Evolutionary conservation across 1,140 invertebrate species (phyloP).

Genomic region (Drosophila ambigua): DNA sequence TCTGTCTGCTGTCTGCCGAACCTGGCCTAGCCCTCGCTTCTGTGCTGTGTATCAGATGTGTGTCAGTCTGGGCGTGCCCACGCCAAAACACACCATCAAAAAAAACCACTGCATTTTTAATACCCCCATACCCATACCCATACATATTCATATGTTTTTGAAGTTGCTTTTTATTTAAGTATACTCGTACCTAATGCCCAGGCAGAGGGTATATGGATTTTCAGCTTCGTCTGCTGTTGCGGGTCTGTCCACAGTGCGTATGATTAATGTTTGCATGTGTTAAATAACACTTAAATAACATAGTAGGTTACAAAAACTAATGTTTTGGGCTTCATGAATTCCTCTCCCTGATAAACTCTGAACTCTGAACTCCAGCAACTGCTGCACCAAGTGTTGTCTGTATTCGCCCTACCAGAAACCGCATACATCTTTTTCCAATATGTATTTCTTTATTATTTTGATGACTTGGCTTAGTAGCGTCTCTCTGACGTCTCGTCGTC

Average conservation of each 20-base stretch:
- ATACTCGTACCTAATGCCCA: conserved; percentile 1
- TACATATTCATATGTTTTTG: neutral
- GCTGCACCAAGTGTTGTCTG: neutral
- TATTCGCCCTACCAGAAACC: conserved; percentile 1
- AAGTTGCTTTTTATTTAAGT: conserved; percentile 12
- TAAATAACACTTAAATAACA: too few relatives aligned
- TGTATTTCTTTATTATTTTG: conserved; percentile 11
- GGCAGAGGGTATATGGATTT: neutral
- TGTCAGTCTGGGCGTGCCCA: conserved; percentile 48
- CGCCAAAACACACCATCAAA: conserved; percentile 7
- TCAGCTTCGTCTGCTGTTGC: too few relatives aligned
- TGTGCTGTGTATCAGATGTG: conserved; percentile 27
- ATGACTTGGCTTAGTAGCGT: conserved; percentile 16
- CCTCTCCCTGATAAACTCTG: too few relatives aligned
- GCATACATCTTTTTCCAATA: conserved; percentile 18
- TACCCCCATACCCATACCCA: conserved; percentile 6
- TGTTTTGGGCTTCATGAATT: too few relatives aligned
- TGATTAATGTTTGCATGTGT: conserved; percentile 1
- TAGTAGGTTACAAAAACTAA: too few relatives aligned
- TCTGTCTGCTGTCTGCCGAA: conserved; percentile 8
- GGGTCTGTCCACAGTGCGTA: conserved; percentile 15
- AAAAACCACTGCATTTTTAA: conserved; percentile 33
- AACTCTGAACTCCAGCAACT: too few relatives aligned
- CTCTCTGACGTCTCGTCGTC: conserved; percentile 35
- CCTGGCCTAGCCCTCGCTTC: neutral